Percentiles rank a stretch among this genome's conserved stretches.
Conservation (phyloP, 2,797 vertebrate genomes). For the Numenius phaeopus region DNA sequence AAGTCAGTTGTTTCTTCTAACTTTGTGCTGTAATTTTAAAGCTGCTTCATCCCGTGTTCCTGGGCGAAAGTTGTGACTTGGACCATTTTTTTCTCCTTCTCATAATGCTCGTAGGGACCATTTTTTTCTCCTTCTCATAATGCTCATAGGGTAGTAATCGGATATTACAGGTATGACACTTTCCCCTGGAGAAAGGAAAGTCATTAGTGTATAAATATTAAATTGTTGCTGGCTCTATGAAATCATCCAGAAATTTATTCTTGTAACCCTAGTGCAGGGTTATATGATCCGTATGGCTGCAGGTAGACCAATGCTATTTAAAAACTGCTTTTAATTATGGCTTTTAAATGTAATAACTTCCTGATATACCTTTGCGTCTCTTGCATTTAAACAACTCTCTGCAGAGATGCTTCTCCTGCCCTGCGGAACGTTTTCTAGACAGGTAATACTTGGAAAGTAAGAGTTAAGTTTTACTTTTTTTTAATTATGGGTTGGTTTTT, state of each 20-base stretch:
- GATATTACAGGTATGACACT: background rate
- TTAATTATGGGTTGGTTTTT: rapidly evolving
- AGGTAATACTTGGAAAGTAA: background rate
- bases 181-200: background rate
- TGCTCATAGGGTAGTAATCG: background rate
- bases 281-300: background rate
- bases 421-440: background rate
- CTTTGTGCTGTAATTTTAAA: background rate
- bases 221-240: background rate
- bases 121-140: rapidly evolving
- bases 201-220: background rate
- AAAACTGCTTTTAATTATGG: background rate
- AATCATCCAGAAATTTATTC: background rate
- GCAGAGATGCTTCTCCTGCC: background rate
- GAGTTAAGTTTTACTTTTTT: background rate
- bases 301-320: background rate
- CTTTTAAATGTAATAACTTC: background rate
- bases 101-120: rapidly evolving
- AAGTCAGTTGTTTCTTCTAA: background rate
- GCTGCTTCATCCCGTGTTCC: background rate
- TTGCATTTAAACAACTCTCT: background rate
- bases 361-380: background rate
- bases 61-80: background rate
- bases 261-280: background rate
- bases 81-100: rapidly evolving